Conservation (phyloP, 2,113 vertebrate genomes). For the Erythrolamprus reginae region DNA sequence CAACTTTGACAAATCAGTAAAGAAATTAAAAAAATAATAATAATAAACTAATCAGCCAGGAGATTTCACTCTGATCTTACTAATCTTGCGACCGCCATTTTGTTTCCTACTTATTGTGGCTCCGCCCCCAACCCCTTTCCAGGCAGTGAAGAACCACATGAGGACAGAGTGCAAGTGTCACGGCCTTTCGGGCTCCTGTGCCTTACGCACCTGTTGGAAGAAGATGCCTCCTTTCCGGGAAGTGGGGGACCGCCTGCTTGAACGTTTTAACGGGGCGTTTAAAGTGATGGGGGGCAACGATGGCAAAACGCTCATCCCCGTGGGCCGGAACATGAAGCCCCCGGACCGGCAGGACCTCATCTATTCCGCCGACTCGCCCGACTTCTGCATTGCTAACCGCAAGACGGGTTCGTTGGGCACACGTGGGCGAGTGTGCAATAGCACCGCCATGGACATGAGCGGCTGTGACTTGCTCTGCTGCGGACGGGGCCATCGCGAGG, state of each 20-base stretch:
- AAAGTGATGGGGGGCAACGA: slow-evolving; percentile 97
- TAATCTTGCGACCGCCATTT: background rate
- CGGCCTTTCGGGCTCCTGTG: slow-evolving; percentile 93
- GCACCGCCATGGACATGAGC: slow-evolving; percentile 90
- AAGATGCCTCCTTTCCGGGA: slow-evolving; percentile 96
- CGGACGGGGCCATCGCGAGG: slow-evolving; percentile 85
- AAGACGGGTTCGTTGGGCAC: slow-evolving; percentile 93
- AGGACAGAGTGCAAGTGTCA: slow-evolving; percentile 97
- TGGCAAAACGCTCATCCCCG: slow-evolving; percentile 89
- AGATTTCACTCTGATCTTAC: background rate
- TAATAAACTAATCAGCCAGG: no score
- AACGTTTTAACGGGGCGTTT: slow-evolving; percentile 92
- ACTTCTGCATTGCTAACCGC: slow-evolving; percentile 92
- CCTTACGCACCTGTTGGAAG: slow-evolving; percentile 93
- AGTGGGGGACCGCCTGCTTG: slow-evolving; percentile 87
- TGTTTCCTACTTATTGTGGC: background rate
- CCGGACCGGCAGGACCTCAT: slow-evolving; percentile 91
- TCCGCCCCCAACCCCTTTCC: background rate
- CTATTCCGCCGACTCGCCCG: slow-evolving; percentile 91
- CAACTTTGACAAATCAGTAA: no score
- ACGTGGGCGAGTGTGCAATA: slow-evolving; percentile 88
- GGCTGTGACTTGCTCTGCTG: slow-evolving; percentile 96
- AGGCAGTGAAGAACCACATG: slow-evolving; percentile 95
- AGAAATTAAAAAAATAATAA: no score
- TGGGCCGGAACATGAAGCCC: slow-evolving; percentile 89